Base-by-base conservation (phyloP, 2,797 vertebrate species). In the Hyperoplus immaculatus region DNA sequence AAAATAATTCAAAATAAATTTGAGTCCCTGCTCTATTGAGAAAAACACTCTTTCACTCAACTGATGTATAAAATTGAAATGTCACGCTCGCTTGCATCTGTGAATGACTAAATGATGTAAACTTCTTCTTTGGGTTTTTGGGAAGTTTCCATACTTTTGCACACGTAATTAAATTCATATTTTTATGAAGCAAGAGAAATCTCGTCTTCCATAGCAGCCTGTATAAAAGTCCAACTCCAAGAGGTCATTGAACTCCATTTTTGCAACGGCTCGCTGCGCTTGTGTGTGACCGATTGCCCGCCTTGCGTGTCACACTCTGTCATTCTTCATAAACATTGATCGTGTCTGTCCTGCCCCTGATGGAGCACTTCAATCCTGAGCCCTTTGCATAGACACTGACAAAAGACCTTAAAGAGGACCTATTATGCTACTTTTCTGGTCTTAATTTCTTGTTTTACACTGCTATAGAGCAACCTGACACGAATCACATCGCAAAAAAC, bases 241-340 rank as follows among this genome's bases (percentile, higher is more conserved):
- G 18, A 58, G 6, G 51, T 53, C 29, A 70, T 29, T 18, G 46
- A 43, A 59, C 15, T 39, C 13, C 38, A 21, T 67, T 79, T 78
- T 60, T 47, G 29, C 1, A 1, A 43, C 5, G 16, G 39, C 18
- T 55, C 5, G 41, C 67, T 61, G 16, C 63, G 46, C 56, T 36
- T 36, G 16, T 12, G 55, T 64, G 6, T 46, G 69, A 75, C 67
- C 72, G 76, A 81, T 75, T 69, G 60, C 50, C 75, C 62, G 59
- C 21, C 55, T 75, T 10, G 4, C 0, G 13, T 70, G 61, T 72
- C 49, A 14, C 53, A 1, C 16, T 41, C 67, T 57, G 45, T 78
- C 89, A 67, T 69, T 83, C 71, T 77, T 88, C 71, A 87, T 89
- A 68, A 85, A 66, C 85, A 64, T 15, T 70, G 66, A 86, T 85